Evolutionary conservation across 1,140 invertebrate genomes (phyloP).

Genomic region (Megathymus violae): DNA sequence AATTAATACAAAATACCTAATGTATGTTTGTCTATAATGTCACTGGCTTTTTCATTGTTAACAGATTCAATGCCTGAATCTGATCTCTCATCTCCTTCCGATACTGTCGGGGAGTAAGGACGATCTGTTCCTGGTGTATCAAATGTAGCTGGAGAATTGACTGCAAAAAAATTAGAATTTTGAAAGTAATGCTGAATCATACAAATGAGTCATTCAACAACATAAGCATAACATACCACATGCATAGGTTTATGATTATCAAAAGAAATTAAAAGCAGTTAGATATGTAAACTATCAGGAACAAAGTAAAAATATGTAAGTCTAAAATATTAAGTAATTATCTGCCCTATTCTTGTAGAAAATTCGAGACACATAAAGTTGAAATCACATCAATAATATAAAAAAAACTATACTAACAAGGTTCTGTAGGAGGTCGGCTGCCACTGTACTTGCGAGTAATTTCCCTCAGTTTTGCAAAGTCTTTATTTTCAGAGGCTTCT

Average conservation of each 20-base stretch:
- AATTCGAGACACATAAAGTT: no score
- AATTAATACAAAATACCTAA: no score
- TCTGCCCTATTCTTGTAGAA: no score
- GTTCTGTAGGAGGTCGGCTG: constrained; percentile 85
- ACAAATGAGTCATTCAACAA: no score
- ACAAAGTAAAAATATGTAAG: no score
- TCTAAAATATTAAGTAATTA: no score
- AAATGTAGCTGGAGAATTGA: constrained; percentile 93
- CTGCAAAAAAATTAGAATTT: constrained; percentile 61
- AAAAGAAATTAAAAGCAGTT: not conserved
- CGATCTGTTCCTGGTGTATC: constrained; percentile 88
- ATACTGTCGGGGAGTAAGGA: constrained; percentile 64
- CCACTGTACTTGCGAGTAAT: constrained; percentile 94
- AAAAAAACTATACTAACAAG: constrained; percentile 80
- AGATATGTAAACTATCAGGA: not conserved
- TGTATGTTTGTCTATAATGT: constrained; percentile 71
- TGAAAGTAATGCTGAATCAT: not conserved
- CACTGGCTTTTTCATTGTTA: constrained; percentile 53
- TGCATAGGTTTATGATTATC: not conserved
- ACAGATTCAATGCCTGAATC: constrained; percentile 34
- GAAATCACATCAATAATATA: not conserved
- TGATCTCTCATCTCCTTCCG: constrained; percentile 33
- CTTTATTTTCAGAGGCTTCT: constrained; percentile 95
- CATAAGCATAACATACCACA: no score
- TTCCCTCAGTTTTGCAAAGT: constrained; percentile 93